Percentiles rank a stretch among this genome's conserved stretches.
Evolutionary conservation across 2,888 invertebrate species (phyloP).

Genomic region (Drosophila hamatofila): DNA sequence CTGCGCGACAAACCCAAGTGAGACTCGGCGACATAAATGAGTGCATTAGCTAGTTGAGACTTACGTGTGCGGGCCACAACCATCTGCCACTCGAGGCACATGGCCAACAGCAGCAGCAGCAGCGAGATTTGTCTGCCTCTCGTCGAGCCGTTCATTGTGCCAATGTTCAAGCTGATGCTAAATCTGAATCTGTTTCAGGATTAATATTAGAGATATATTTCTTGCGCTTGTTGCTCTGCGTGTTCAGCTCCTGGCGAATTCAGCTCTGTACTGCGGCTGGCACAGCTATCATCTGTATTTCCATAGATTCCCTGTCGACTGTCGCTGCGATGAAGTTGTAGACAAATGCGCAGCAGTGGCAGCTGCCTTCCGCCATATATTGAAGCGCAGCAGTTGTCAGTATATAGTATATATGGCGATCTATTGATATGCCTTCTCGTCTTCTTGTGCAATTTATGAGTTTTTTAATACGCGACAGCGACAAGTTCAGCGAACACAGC

Average conservation of each 20-base stretch:
- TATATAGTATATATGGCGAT: conserved; percentile 44
- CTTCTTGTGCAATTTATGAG: conserved; percentile 44
- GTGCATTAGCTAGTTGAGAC: conserved; percentile 14
- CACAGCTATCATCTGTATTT: conserved; percentile 54
- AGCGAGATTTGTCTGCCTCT: conserved; percentile 27
- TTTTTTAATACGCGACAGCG: conserved; percentile 39
- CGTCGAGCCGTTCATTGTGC: conserved; percentile 35
- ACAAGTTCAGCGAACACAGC: conserved; percentile 39
- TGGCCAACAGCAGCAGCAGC: conserved; percentile 49
- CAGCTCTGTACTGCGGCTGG: conserved; percentile 61
- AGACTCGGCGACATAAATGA: not conserved
- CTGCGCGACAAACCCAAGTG: conserved; percentile 43
- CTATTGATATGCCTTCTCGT: conserved; percentile 32
- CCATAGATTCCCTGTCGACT: conserved; percentile 50
- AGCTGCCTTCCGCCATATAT: conserved; percentile 67
- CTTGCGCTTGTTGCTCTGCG: not conserved
- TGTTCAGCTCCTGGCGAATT: conserved; percentile 28
- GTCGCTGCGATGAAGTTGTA: conserved; percentile 45
- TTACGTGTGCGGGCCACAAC: conserved; percentile 61
- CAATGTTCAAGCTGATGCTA: not conserved
- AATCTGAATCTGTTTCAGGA: not conserved
- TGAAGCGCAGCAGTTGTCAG: conserved; percentile 10
- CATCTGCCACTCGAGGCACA: conserved; percentile 41
- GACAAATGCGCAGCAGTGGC: conserved; percentile 72
- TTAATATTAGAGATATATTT: not conserved